Base-by-base conservation (phyloP, 2,888 invertebrate species). In the Lepidocyrtinus sp. region DNA sequence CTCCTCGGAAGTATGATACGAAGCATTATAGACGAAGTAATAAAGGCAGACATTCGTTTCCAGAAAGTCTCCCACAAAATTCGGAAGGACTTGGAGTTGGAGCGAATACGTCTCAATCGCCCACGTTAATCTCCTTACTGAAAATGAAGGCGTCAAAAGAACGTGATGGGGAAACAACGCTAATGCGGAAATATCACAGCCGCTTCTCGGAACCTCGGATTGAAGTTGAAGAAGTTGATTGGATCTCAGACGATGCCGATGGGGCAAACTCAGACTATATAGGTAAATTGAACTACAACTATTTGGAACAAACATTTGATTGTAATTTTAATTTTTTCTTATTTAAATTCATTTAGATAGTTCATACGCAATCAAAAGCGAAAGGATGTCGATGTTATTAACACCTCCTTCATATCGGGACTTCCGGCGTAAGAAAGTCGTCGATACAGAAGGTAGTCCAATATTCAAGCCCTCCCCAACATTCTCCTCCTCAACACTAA, bases 401-500 rank as follows among this genome's bases (percentile, higher is more conserved):
- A 72, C 72, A n/a, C 78, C 78, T 0, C 78, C 78, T n/a, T n/a
- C 72, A 36, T 7, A 36, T 50, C 12, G 50, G 17, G 15, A 15
- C 2, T 2, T n/a, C 17, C 50, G 63, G 22, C 24, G 78, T 3
- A 78, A 73, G 17, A 78, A 78, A 19, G 72, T 72, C 0, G 67
- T 26, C 12, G n/a, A n/a, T n/a, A n/a, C n/a, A n/a, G 68, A 73
- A 2, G 78, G 78, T 12, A 78, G 78, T 50, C 78, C 78, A 26
- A 61, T 36, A 15, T 62, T 72, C 2, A 78, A 78, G 25, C 78
- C 78, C 5, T 78, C 78, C 0, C 78, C 78, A 26, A 70, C 71
- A n/a, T 65, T 72, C 21, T 78, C 78, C 7, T 78, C 78, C 2
- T 78, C 78, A 0, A 67, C 78, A 5, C 78, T 72, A 19, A 78